phyloP scores from a whole-genome alignment of 2,797 vertebrate species.

The Choloepus didactylus region DNA sequence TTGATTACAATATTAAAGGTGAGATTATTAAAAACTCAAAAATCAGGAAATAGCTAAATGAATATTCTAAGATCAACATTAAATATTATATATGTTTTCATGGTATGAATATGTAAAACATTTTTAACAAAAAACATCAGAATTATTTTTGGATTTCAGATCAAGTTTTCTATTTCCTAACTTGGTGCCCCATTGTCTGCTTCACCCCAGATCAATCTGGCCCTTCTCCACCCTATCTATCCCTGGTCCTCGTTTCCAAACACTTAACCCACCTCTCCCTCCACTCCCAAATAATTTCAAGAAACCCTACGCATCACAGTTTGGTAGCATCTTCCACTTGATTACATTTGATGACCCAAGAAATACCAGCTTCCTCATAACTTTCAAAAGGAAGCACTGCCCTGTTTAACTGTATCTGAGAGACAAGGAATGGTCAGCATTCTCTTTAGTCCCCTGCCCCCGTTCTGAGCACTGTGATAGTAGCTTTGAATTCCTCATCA shows the following conservation, averaged over 20 bases:
- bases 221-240: accelerated
- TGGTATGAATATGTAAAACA: not conserved
- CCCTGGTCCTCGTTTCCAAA: not conserved
- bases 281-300: not conserved
- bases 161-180: not conserved
- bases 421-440: not conserved
- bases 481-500: not conserved
- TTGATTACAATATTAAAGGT: not conserved
- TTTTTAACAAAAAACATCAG: not conserved
- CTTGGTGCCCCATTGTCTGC: not conserved
- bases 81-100: not conserved
- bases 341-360: not conserved
- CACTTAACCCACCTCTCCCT: not conserved
- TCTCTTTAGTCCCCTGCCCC: not conserved
- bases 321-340: not conserved
- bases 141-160: not conserved
- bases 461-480: not conserved
- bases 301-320: not conserved
- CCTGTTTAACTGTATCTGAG: not conserved
- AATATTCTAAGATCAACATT: not conserved
- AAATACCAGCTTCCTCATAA: not conserved
- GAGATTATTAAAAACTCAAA: not conserved
- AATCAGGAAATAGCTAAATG: not conserved
- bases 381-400: not conserved
- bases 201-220: not conserved